Conservation (phyloP, 2,888 invertebrate species). For the Agrochola lychnidis region DNA sequence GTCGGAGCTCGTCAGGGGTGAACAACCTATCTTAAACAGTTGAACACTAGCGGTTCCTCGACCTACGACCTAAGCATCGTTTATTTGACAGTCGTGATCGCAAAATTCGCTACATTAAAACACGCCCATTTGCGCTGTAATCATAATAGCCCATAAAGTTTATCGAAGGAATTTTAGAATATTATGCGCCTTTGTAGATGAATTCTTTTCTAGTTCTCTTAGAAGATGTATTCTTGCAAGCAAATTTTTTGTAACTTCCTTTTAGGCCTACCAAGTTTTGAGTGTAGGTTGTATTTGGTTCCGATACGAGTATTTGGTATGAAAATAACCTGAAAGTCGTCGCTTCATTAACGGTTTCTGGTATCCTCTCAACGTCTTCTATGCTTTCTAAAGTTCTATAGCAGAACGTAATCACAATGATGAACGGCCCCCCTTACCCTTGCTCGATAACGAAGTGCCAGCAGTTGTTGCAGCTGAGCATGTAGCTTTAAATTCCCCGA, state of each 20-base stretch:
- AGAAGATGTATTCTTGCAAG: too few relatives aligned
- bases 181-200: too few relatives aligned
- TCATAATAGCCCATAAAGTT: conserved; percentile 10
- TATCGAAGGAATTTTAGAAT: background rate
- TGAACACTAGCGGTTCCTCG: conserved; percentile 73
- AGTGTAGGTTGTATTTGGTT: background rate
- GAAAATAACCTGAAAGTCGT: background rate
- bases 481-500: too few relatives aligned
- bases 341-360: background rate
- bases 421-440: background rate
- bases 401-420: background rate
- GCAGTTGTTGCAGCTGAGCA: too few relatives aligned
- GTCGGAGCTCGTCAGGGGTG: conserved; percentile 66
- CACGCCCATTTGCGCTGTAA: conserved; percentile 29
- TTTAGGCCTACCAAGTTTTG: background rate
- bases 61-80: conserved; percentile 74
- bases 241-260: background rate
- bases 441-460: too few relatives aligned
- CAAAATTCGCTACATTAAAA: conserved; percentile 56
- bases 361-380: background rate
- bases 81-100: conserved; percentile 73
- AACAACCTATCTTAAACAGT: conserved; percentile 71
- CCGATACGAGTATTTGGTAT: background rate
- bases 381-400: background rate
- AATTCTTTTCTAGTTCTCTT: too few relatives aligned